Conservation (phyloP, 2,797 vertebrate genomes). For the Sebastes minor region DNA sequence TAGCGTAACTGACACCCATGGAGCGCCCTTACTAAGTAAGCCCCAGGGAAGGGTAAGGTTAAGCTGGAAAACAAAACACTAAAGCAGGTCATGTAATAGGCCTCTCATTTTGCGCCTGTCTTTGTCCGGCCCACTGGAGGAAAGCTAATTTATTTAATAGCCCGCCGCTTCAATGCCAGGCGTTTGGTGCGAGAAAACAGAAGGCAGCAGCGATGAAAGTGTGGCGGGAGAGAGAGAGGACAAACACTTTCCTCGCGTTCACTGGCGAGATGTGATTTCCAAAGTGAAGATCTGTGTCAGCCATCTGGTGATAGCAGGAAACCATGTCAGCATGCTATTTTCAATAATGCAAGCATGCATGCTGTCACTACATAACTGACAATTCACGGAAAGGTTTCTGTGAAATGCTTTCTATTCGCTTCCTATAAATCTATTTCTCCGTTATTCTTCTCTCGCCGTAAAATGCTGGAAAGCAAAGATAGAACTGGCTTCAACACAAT, state of each 20-base stretch:
- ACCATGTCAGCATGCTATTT: constrained; percentile 64
- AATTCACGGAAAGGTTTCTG: constrained; percentile 16
- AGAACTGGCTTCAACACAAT: not conserved
- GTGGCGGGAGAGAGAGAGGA: constrained; percentile 39
- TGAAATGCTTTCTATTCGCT: not conserved
- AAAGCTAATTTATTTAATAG: constrained; percentile 82
- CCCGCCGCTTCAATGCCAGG: constrained; percentile 54
- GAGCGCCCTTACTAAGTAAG: constrained; percentile 55
- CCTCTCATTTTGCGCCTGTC: constrained; percentile 68
- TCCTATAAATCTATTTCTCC: not conserved
- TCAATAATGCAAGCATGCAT: constrained; percentile 74
- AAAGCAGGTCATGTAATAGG: constrained; percentile 72
- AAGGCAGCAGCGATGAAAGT: constrained; percentile 56
- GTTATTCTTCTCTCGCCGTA: not conserved
- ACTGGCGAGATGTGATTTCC: constrained; percentile 67
- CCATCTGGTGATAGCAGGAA: constrained; percentile 74
- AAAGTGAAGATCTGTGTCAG: constrained; percentile 74
- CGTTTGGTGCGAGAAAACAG: constrained; percentile 68
- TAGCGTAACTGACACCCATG: constrained; percentile 68
- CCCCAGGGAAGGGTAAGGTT: constrained; percentile 71
- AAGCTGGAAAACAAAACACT: constrained; percentile 70
- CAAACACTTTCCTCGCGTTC: constrained; percentile 58
- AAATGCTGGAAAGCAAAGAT: not conserved
- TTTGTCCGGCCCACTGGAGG: constrained; percentile 67
- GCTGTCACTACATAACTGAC: constrained; percentile 55